Evolutionary conservation across 2,797 vertebrate genomes (phyloP), one percentile per base, ranked within the genome.

Genomic region (Paguma larvata): DNA sequence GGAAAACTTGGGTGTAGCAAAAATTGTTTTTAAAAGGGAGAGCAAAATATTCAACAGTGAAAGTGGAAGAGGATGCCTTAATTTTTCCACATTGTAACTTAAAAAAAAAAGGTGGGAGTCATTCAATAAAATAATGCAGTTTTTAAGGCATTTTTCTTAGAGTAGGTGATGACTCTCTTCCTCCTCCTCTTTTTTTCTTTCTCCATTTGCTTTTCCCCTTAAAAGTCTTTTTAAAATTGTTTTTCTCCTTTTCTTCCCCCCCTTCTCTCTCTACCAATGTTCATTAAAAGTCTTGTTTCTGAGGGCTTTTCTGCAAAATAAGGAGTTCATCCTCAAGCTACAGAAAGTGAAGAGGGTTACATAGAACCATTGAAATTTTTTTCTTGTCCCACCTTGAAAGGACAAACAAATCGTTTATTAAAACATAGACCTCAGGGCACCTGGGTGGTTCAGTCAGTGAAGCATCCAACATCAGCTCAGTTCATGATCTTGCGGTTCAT

Each of bases 1-100:
- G 98, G 98, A 98, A 98, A 98, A 97, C 70, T 95, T 98, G 98
- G 98, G 98, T 98, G 98, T 98, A 97, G 95, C 96, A 86, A 48
- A 89, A 78, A 63, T 96, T 96, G 96, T 96, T 44, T 82, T 78
- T 11, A 6, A 77, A 85, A 78, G 48, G 23, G 34, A 46, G 21
- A 78, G 91, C 97, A 98, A 56, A 98, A 95, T 97, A 97, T 95
- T 98, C 97, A 89, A 62, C 65, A 87, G 80, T 97, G 97, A 59
- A 92, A 59, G 68, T 77, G 77, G 95, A 94, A 98, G 97, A 82
- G 67, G 95, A 34, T 16, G 0, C 95, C 98, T 98, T 38, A 98
- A 80, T 97, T 98, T 98, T 98, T 98, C 98, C 97, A 97, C 68
- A 90, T 97, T 98, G 98, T 89, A 97, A 48, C 89, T 97, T 59